phyloP scores from a whole-genome alignment of 2,888 invertebrate species.

The Ophonus ardosiacus region DNA sequence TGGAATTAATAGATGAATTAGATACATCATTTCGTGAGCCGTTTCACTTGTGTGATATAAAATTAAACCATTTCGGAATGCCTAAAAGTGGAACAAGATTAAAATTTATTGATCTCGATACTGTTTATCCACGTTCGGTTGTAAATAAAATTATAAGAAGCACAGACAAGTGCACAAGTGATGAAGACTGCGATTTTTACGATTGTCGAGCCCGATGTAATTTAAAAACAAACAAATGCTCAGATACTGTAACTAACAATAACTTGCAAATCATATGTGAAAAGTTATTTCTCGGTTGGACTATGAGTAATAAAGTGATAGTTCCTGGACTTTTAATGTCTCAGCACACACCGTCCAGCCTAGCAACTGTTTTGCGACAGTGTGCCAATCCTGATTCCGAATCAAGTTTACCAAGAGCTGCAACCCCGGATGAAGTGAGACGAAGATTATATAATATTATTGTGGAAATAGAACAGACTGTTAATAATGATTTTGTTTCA shows the following conservation, averaged over 20 bases:
- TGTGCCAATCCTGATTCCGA: slow-evolving; percentile 79
- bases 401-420: slow-evolving; percentile 75
- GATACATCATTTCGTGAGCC: slow-evolving; percentile 80
- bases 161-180: slow-evolving; percentile 76
- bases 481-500: slow-evolving; percentile 72
- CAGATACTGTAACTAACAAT: slow-evolving; percentile 79
- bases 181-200: slow-evolving; percentile 83
- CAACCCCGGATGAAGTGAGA: slow-evolving; percentile 76
- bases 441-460: slow-evolving; percentile 78
- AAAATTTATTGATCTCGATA: slow-evolving; percentile 82
- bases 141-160: slow-evolving; percentile 76
- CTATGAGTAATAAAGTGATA: slow-evolving; percentile 79
- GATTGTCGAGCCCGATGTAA: slow-evolving; percentile 83
- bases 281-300: slow-evolving; percentile 82
- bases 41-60: slow-evolving; percentile 83
- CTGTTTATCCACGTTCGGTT: slow-evolving; percentile 79
- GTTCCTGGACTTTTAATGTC: slow-evolving; percentile 81
- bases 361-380: slow-evolving; percentile 79
- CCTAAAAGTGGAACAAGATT: slow-evolving; percentile 76
- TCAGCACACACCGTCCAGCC: slow-evolving; percentile 78
- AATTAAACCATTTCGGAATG: slow-evolving; percentile 82
- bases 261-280: slow-evolving; percentile 84
- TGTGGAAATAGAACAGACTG: slow-evolving; percentile 75
- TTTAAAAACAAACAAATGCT: slow-evolving; percentile 76
- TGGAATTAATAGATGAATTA: slow-evolving; percentile 80